These are phyloP conservation scores for Zele albiditarsus DNA, from an alignment of 2,888 invertebrate genomes.

Conservation along the genomic window DNA sequence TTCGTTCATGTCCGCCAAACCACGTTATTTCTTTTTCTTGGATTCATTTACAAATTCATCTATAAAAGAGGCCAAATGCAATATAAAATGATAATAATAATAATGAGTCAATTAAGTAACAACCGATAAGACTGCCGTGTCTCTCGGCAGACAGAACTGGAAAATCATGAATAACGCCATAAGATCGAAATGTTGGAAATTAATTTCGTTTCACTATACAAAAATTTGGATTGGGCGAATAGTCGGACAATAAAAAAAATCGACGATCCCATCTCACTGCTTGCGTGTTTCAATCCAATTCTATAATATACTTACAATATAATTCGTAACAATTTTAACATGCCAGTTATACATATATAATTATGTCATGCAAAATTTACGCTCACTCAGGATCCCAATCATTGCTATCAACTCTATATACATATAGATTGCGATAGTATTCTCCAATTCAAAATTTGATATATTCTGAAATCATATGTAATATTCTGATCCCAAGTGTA, in stretches of 20 bases:
- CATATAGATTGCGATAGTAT: background rate
- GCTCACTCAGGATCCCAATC: background rate
- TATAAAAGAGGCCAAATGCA: constrained; percentile 37
- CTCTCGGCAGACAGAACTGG: background rate
- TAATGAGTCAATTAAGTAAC: constrained; percentile 32
- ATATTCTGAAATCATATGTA: background rate
- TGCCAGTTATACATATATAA: background rate
- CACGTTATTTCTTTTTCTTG: constrained; percentile 9
- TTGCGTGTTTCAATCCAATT: background rate
- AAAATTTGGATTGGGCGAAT: background rate
- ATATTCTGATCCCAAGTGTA: background rate
- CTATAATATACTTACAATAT: constrained; percentile 13
- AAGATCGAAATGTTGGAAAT: background rate
- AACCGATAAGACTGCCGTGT: constrained; percentile 7
- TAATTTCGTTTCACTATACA: background rate
- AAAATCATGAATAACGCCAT: background rate
- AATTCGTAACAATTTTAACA: constrained; percentile 10
- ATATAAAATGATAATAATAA: constrained; percentile 4
- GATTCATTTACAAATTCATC: constrained; percentile 35
- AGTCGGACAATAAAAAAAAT: background rate
- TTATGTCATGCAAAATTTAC: constrained; percentile 23
- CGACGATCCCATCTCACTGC: background rate
- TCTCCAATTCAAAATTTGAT: background rate
- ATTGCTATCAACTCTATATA: background rate
- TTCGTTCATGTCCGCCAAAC: constrained; percentile 18